phyloP scores from a whole-genome alignment of 2,888 invertebrate species.

The Eilema griseolum region DNA sequence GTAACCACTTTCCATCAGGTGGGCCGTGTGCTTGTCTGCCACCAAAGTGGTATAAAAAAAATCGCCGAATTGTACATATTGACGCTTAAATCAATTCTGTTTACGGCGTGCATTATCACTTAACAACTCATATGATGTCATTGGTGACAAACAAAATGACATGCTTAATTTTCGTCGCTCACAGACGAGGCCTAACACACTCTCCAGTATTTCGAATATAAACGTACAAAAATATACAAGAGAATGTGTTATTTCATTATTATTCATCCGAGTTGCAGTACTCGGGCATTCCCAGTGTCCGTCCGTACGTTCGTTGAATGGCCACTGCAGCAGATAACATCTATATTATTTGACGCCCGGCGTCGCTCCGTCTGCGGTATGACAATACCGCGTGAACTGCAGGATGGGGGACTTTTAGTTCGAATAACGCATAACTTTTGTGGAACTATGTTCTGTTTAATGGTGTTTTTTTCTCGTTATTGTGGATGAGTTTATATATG shows the following conservation, averaged over 20 bases:
- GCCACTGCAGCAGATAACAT: slow-evolving; percentile 43
- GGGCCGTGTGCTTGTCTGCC: no score
- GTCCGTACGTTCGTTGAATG: slow-evolving; percentile 8
- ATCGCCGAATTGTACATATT: no score
- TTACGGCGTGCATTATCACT: no score
- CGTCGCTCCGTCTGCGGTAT: slow-evolving; percentile 48
- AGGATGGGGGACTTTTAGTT: slow-evolving; percentile 4
- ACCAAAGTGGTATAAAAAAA: no score
- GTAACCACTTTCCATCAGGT: no score
- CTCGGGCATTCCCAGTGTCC: background rate
- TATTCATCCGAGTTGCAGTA: background rate
- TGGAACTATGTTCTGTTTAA: background rate
- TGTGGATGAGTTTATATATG: background rate
- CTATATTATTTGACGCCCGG: slow-evolving; percentile 48
- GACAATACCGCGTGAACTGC: slow-evolving; percentile 34
- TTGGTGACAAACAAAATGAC: background rate
- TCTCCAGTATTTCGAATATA: background rate
- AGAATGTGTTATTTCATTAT: slow-evolving; percentile 1
- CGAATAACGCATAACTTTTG: background rate
- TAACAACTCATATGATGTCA: background rate
- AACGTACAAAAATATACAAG: background rate
- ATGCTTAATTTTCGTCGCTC: background rate
- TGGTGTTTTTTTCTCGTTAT: background rate
- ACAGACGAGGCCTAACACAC: background rate
- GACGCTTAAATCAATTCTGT: no score